phyloP scores from a whole-genome alignment of 1,140 invertebrate species.

The Drosophila subobscura region DNA sequence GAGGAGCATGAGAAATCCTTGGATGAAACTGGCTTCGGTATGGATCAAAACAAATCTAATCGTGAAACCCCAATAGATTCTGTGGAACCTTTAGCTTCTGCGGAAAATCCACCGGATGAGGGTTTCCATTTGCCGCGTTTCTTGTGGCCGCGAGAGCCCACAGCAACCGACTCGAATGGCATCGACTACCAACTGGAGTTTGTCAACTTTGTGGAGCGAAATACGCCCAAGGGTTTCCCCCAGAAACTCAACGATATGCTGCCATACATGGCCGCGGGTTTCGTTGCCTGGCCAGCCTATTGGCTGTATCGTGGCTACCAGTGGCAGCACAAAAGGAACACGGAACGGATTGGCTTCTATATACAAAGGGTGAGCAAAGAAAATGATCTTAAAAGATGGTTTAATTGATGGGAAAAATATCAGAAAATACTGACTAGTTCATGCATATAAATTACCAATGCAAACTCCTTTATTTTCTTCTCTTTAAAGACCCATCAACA shows the following conservation, averaged over 20 bases:
- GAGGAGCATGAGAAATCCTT: not conserved
- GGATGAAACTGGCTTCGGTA: no score
- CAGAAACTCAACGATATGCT: slow-evolving; percentile 47
- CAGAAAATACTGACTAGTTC: not conserved
- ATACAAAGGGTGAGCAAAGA: slow-evolving; percentile 53
- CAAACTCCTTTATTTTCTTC: not conserved
- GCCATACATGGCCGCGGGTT: slow-evolving; percentile 55
- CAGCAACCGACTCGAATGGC: not conserved
- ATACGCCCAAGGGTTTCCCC: slow-evolving; percentile 56
- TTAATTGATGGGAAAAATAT: no score
- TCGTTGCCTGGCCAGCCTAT: slow-evolving; percentile 66
- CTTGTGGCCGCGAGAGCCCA: no score
- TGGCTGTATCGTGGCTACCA: slow-evolving; percentile 65
- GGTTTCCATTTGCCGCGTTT: no score
- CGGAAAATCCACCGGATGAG: no score
- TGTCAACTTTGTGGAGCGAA: slow-evolving; percentile 53
- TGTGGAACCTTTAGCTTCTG: no score
- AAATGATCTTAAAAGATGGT: no score
- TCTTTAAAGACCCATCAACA: slow-evolving; percentile 62
- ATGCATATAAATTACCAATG: not conserved
- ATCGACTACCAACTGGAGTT: slow-evolving; percentile 51
- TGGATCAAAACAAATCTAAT: no score
- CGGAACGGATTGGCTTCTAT: slow-evolving; percentile 48
- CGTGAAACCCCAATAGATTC: no score
- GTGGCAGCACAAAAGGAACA: slow-evolving; percentile 54